Evolutionary conservation across 1,140 invertebrate genomes (phyloP).

Genomic region (Eciton burchellii): DNA sequence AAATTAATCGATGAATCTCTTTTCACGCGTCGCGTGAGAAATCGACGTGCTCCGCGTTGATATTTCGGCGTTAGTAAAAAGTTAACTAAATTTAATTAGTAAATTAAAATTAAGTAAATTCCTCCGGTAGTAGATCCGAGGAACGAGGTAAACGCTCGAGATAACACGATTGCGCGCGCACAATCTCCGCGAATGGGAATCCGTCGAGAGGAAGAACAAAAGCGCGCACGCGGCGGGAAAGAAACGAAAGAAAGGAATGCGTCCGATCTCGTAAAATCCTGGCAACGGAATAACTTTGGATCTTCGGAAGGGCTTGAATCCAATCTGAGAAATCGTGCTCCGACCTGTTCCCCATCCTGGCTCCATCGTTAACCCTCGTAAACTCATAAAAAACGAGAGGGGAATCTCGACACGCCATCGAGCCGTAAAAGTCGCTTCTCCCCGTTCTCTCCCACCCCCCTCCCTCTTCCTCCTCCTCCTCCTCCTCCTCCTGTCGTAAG

Average conservation of each 20-base stretch:
- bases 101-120: not conserved
- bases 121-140: not conserved
- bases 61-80: too few species aligned
- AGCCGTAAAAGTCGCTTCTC: conserved; percentile 39
- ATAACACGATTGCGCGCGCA: not conserved
- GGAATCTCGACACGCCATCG: conserved; percentile 25
- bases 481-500: conserved; percentile 33
- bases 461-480: too few species aligned
- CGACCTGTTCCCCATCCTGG: too few species aligned
- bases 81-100: too few species aligned
- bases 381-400: conserved; percentile 36
- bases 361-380: conserved; percentile 42
- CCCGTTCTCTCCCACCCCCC: not conserved
- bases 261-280: not conserved
- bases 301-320: not conserved
- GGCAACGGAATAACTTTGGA: not conserved
- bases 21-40: too few species aligned
- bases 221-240: too few species aligned
- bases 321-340: conserved; percentile 24
- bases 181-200: too few species aligned
- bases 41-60: too few species aligned
- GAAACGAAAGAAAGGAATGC: not conserved
- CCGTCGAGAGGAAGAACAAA: too few species aligned
- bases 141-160: too few species aligned
- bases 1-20: too few species aligned